Conservation (phyloP, 2,888 invertebrate genomes). For the Hoplodrina ambigua region DNA sequence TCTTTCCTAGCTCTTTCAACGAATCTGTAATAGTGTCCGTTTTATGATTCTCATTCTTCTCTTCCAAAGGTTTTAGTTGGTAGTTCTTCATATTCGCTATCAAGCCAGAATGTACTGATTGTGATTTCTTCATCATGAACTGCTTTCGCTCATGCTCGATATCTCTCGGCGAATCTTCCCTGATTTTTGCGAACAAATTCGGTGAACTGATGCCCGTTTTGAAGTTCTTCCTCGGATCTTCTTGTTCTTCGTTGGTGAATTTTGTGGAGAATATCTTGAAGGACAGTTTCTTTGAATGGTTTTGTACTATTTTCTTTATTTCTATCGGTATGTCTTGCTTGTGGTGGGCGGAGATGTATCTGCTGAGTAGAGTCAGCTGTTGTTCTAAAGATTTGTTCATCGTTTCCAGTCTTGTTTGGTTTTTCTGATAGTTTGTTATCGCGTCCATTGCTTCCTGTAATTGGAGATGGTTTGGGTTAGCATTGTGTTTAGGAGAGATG, state of each 20-base stretch:
- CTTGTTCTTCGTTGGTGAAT: conserved; percentile 81
- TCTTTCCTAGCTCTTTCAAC: conserved; percentile 76
- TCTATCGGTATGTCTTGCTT: conserved; percentile 93
- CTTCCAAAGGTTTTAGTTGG: conserved; percentile 88
- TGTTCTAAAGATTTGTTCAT: conserved; percentile 94
- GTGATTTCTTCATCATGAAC: conserved; percentile 85
- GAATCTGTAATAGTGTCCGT: conserved; percentile 77
- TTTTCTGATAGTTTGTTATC: conserved; percentile 91
- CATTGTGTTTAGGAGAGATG: background rate
- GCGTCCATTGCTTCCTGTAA: conserved; percentile 92
- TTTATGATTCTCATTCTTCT: conserved; percentile 68
- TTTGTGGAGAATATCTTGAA: conserved; percentile 85
- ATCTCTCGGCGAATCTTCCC: conserved; percentile 72
- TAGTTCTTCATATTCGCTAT: conserved; percentile 77
- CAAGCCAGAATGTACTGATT: conserved; percentile 85
- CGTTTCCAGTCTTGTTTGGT: conserved; percentile 92
- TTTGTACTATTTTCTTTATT: conserved; percentile 93
- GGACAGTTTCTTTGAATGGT: conserved; percentile 83
- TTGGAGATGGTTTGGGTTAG: conserved; percentile 34
- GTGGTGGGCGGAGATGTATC: conserved; percentile 93
- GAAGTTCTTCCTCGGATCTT: conserved; percentile 76
- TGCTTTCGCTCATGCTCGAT: conserved; percentile 75
- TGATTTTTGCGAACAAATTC: conserved; percentile 84
- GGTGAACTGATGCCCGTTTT: conserved; percentile 84
- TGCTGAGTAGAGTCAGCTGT: conserved; percentile 93